Evolutionary conservation across 92 coral and sea anemone genomes (phyloP), one percentile per base, ranked within the genome.

Genomic region (Paragorgia papillata): DNA sequence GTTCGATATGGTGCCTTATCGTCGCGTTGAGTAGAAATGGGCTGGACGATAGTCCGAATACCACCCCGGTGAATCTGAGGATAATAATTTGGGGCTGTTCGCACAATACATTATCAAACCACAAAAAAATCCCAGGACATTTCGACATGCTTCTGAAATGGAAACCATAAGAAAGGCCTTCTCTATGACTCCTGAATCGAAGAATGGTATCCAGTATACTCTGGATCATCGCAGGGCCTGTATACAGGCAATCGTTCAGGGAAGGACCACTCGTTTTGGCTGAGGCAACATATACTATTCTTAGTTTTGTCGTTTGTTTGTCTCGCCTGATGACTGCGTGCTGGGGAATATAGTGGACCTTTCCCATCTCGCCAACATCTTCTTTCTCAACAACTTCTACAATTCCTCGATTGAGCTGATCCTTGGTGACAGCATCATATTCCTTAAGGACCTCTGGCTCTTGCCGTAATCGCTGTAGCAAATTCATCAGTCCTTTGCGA

Each of bases 281-380:
- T n/a, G n/a, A n/a, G n/a, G n/a, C n/a, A n/a, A n/a, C n/a, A n/a
- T n/a, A n/a, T n/a, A n/a, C n/a, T n/a, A n/a, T n/a, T n/a, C n/a
- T n/a, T n/a, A n/a, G n/a, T n/a, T n/a, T n/a, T n/a, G n/a, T n/a
- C n/a, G n/a, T 90, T 54, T 56, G 49, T 66, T 80, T 84, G 77
- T 87, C 88, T 31, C 71, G 57, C 53, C 90, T 64, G 6, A 90
- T 68, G 12, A 90, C 88, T 27, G 83, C 85, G 9, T 70, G 88
- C 33, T 90, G 91, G 19, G 92, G 90, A 29, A 90, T 62, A 54
- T 87, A 88, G 50, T 88, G 97, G 6, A 87, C 88, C 43, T 71
- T 80, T 10, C 76, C 87, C 20, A 49, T 59, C 18, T 75, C 75
- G 24, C 62, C 28, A 13, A 20, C 15, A 0, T 31, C 58, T 55